phyloP scores from a whole-genome alignment of 2,113 vertebrate genomes.

The Grus americana region DNA sequence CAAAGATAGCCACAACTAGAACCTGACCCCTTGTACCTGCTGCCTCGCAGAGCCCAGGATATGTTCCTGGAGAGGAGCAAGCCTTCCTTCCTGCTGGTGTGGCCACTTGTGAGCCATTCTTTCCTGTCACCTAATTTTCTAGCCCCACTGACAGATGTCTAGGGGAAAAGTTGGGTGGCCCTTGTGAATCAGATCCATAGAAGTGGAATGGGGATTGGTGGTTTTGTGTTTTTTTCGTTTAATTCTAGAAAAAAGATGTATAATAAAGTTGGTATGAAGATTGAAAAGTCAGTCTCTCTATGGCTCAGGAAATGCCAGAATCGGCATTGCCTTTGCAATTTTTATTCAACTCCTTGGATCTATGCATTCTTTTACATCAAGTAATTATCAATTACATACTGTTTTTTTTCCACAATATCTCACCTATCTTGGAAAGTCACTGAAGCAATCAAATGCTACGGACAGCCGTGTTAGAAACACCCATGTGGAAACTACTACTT shows the following conservation, averaged over 20 bases:
- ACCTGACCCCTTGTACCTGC: neutral
- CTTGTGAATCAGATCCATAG: neutral
- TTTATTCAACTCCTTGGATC: neutral
- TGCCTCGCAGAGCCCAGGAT: neutral
- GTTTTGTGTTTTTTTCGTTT: neutral
- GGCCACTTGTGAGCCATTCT: neutral
- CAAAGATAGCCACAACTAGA: neutral
- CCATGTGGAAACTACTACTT: neutral
- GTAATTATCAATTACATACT: neutral
- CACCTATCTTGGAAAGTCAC: neutral
- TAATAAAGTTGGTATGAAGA: neutral
- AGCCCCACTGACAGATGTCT: neutral
- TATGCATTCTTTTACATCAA: neutral
- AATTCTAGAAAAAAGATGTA: neutral
- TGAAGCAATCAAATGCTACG: neutral
- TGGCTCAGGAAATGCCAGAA: neutral
- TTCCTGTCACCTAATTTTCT: neutral
- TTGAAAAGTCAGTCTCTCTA: neutral
- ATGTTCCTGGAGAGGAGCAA: neutral
- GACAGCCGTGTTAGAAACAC: neutral
- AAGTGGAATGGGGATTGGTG: neutral
- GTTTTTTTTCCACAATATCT: neutral
- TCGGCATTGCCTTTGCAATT: neutral
- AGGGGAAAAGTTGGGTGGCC: neutral
- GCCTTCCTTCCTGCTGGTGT: accelerated